A percentile compares a stretch with the other conserved stretches of the same genome.
These are phyloP conservation scores for Dermolepida albohirtum DNA, from an alignment of 2,888 invertebrate genomes.

Conservation along the genomic window DNA sequence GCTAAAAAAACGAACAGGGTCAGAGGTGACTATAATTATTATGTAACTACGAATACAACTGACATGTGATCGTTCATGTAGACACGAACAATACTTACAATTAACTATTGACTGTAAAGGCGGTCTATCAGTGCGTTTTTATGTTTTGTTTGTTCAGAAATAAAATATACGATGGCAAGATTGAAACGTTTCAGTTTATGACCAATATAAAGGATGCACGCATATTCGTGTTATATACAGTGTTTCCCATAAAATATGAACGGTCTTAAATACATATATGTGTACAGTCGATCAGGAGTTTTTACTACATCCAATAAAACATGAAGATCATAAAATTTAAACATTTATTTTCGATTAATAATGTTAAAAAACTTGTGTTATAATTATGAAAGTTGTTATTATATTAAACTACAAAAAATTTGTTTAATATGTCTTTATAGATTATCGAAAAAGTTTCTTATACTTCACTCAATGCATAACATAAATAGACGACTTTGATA, in stretches of 20 bases:
- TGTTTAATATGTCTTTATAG: too few species aligned
- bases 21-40: not conserved
- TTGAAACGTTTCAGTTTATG: conserved; percentile 4
- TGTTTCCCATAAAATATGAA: not conserved
- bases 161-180: not conserved
- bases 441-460: too few species aligned
- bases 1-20: conserved; percentile 18
- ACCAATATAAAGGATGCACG: not conserved
- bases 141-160: not conserved
- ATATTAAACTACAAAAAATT: too few species aligned
- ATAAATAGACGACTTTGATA: too few species aligned
- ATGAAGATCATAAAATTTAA: too few species aligned
- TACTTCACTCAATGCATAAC: too few species aligned
- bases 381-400: too few species aligned
- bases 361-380: too few species aligned
- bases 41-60: not conserved
- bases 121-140: not conserved
- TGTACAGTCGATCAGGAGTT: too few species aligned
- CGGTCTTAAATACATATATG: too few species aligned
- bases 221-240: not conserved
- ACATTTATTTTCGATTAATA: too few species aligned
- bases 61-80: not conserved
- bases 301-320: too few species aligned
- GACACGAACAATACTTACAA: not conserved
- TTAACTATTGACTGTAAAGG: not conserved